Evolutionary conservation across 2,888 invertebrate genomes (phyloP).

Genomic region (Oxyscelio sp.): DNA sequence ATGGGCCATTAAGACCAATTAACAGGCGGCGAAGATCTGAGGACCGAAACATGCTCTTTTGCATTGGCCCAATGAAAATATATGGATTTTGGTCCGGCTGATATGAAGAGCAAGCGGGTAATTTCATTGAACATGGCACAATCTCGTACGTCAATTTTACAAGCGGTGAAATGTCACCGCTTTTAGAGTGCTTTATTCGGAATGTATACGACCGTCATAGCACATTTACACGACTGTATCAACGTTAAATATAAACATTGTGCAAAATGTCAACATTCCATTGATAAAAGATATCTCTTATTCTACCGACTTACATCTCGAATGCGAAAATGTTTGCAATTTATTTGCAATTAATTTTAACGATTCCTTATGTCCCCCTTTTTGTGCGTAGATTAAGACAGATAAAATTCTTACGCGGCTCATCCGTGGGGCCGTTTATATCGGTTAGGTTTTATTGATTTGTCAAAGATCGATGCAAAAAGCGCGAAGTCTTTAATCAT

Average conservation of each 20-base stretch:
- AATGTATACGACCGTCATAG: conserved; percentile 62
- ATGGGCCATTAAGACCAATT: conserved; percentile 84
- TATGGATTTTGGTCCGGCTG: conserved; percentile 65
- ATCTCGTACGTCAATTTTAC: conserved; percentile 71
- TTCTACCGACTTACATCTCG: not conserved
- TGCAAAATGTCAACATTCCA: conserved; percentile 62
- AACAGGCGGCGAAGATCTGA: conserved; percentile 83
- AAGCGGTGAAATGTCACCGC: conserved; percentile 66
- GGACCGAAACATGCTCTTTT: conserved; percentile 60
- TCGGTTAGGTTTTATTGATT: conserved; percentile 57
- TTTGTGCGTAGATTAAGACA: not conserved
- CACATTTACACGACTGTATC: conserved; percentile 59
- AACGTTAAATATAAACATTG: conserved; percentile 62
- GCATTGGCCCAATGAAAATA: conserved; percentile 70
- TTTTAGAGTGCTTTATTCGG: conserved; percentile 61
- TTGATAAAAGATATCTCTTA: conserved; percentile 47
- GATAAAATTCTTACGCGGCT: not conserved
- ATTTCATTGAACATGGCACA: conserved; percentile 71
- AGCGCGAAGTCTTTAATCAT: conserved; percentile 25
- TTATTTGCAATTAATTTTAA: conserved; percentile 50
- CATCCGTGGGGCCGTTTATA: not conserved
- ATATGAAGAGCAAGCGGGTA: conserved; percentile 65
- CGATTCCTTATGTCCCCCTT: conserved; percentile 9
- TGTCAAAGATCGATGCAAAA: conserved; percentile 58
- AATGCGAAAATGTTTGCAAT: conserved; percentile 35